Evolutionary conservation across 1,140 invertebrate species (phyloP), one percentile per base, ranked within the genome.

Genomic region (Euura lappo): DNA sequence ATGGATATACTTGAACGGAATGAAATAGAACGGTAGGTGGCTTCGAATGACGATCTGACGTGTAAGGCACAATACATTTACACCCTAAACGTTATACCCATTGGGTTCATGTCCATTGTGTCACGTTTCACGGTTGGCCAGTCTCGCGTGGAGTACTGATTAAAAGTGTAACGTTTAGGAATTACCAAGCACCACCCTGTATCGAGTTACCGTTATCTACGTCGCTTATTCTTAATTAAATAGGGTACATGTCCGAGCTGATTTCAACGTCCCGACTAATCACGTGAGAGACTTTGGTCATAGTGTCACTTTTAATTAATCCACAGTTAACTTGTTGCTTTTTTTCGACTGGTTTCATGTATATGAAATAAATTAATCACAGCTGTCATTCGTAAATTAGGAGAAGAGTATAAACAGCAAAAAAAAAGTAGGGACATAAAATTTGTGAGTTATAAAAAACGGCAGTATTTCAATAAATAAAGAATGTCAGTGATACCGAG

Each of bases 151-250:
- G 79, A 79, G 78, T 73, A 43, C 79, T 78, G 81, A 81, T 81
- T 83, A 80, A 81, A 83, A 82, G 79, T 81, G 77, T 80, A 81
- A 79, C 79, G 76, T 77, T 82, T 79, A 77, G 77, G 78, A 82
- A 80, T 80, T 72, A 69, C 60, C 68, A n/a, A 65, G 72, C 10
- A 46, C 60, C 46, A 51, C 44, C 60, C 68, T 47, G 71, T 42
- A 28, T 13, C 66, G 66, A 68, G 4, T 8, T 28, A 28, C 11
- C 66, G 10, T 68, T 68, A n/a, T 51, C 65, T 46, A 67, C 47
- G 73, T 75, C 74, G 10, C 66, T 68, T 68, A 68, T 42, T 42
- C 44, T 11, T 68, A 75, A 75, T 77, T 77, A 77, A 64, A 75
- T 76, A 60, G 13, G 8, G 8, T 11, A 60, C 10, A 60, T 60